Conservation (phyloP, 2,888 invertebrate genomes). For the Electrophaes corylata region DNA sequence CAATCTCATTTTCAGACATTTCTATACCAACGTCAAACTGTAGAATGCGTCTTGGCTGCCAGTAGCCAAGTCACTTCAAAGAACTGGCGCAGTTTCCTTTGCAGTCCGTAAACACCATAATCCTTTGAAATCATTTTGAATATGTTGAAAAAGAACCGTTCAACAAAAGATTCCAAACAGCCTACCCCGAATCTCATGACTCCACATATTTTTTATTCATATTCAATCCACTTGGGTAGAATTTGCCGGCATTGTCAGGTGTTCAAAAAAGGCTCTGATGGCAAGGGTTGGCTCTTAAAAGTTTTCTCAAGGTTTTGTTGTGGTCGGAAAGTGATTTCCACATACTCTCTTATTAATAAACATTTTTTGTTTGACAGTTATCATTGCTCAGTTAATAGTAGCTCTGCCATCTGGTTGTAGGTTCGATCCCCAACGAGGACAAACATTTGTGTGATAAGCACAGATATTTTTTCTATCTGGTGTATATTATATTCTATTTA, state of each 20-base stretch:
- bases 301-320: slow-evolving; percentile 47
- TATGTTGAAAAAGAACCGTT: slow-evolving; percentile 13
- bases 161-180: slow-evolving; percentile 30
- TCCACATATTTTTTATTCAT: slow-evolving; percentile 44
- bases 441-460: too few relatives aligned
- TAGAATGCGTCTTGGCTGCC: too few relatives aligned
- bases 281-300: slow-evolving; percentile 50
- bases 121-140: not conserved
- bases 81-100: too few relatives aligned
- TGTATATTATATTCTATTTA: too few relatives aligned
- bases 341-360: slow-evolving; percentile 30
- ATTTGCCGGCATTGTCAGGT: slow-evolving; percentile 62
- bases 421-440: too few relatives aligned
- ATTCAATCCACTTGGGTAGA: slow-evolving; percentile 41
- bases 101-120: not conserved
- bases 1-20: too few relatives aligned
- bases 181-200: slow-evolving; percentile 31
- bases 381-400: too few relatives aligned
- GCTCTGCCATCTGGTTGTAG: too few relatives aligned
- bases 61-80: too few relatives aligned
- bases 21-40: too few relatives aligned
- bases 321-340: slow-evolving; percentile 47
- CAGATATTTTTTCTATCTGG: too few relatives aligned
- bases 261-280: slow-evolving; percentile 49
- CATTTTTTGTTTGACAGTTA: too few relatives aligned